phyloP scores from a whole-genome alignment of 1,140 invertebrate genomes.

The Drosophila pandora region DNA sequence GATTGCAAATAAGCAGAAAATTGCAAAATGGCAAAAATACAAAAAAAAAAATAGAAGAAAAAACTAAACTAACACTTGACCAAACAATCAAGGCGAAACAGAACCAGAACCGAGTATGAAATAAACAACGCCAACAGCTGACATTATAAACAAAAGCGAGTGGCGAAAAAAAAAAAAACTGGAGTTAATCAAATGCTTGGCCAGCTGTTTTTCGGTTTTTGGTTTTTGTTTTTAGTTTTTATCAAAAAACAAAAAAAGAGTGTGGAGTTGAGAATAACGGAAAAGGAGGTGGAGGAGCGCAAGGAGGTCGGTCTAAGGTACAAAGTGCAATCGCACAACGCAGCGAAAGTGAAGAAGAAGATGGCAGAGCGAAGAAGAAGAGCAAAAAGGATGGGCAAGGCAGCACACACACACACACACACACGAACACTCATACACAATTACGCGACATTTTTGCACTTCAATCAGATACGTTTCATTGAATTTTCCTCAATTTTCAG shows the following conservation, averaged over 20 bases:
- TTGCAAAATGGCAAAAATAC: constrained; percentile 25
- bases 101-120: constrained; percentile 14
- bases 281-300: constrained; percentile 26
- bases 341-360: constrained; percentile 56
- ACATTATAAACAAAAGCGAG: constrained; percentile 59
- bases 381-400: constrained; percentile 64
- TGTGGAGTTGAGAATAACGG: constrained; percentile 36
- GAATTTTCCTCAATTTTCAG: constrained; percentile 22
- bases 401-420: constrained; percentile 23
- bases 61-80: constrained; percentile 23
- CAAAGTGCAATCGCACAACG: constrained; percentile 69
- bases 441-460: constrained; percentile 25
- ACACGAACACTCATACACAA: constrained; percentile 18
- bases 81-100: constrained; percentile 36
- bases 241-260: not conserved
- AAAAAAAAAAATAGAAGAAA: constrained; percentile 19
- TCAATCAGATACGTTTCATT: constrained; percentile 10
- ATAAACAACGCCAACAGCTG: constrained; percentile 46
- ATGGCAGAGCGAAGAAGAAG: constrained; percentile 21
- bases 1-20: constrained; percentile 26
- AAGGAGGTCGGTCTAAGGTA: constrained; percentile 67
- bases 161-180: constrained; percentile 47
- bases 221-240: constrained; percentile 6
- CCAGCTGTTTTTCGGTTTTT: constrained; percentile 51
- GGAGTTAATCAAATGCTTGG: constrained; percentile 55